A percentile compares a stretch with the other conserved stretches of the same genome.
Evolutionary conservation across 2,888 invertebrate genomes (phyloP).

Genomic region (Torymus aiolomorphi): DNA sequence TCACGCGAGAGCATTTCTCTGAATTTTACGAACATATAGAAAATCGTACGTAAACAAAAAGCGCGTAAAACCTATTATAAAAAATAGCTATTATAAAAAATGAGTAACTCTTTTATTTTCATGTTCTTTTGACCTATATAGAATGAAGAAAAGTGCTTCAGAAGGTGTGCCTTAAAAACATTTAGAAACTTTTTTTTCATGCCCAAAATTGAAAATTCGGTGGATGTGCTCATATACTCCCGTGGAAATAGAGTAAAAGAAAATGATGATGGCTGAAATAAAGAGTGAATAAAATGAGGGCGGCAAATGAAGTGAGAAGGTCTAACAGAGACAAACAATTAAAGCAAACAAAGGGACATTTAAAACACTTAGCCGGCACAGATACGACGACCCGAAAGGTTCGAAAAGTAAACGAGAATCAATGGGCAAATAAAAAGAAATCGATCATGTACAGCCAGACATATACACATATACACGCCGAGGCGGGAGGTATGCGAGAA

Average conservation of each 20-base stretch:
- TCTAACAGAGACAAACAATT: slow-evolving; percentile 22
- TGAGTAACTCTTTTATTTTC: too few species aligned
- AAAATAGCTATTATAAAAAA: too few species aligned
- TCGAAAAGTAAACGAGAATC: slow-evolving; percentile 37
- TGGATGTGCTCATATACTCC: too few species aligned
- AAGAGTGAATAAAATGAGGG: slow-evolving; percentile 18
- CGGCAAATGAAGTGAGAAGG: slow-evolving; percentile 11
- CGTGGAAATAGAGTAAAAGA: neutral
- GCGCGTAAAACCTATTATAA: too few species aligned
- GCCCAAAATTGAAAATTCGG: too few species aligned
- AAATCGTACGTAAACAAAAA: too few species aligned
- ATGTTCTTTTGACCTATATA: too few species aligned
- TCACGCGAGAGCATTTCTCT: too few species aligned
- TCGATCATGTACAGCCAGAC: neutral
- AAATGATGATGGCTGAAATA: slow-evolving; percentile 1
- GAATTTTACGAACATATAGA: too few species aligned
- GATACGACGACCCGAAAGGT: slow-evolving; percentile 1
- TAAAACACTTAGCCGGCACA: slow-evolving; percentile 35
- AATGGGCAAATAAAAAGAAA: slow-evolving; percentile 32
- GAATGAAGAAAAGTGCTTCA: too few species aligned
- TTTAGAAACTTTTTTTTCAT: too few species aligned
- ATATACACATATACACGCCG: neutral
- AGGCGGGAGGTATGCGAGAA: slow-evolving; percentile 1
- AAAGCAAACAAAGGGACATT: slow-evolving; percentile 44
- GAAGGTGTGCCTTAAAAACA: too few species aligned